Percentiles rank a stretch among this genome's conserved stretches.
These are phyloP conservation scores for Eilema sororculum DNA, from an alignment of 2,888 invertebrate species.

Conservation along the genomic window DNA sequence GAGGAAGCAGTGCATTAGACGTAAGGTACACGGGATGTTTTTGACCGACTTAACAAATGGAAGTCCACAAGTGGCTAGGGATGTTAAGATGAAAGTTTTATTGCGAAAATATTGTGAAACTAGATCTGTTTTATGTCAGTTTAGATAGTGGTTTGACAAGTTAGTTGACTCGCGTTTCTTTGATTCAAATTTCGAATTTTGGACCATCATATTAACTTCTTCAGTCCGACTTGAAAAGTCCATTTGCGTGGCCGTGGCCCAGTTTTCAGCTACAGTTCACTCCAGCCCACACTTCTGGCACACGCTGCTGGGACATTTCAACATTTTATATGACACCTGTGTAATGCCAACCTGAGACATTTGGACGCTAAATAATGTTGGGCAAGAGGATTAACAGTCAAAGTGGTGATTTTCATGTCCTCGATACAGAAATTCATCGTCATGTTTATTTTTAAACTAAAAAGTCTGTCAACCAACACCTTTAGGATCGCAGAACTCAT, in stretches of 20 bases:
- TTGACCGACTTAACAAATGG: slow-evolving; percentile 40
- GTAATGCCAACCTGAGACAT: slow-evolving; percentile 45
- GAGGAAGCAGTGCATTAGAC: slow-evolving; percentile 37
- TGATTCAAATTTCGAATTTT: slow-evolving; percentile 7
- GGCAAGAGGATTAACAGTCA: slow-evolving; percentile 21
- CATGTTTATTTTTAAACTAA: slow-evolving; percentile 18
- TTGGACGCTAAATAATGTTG: slow-evolving; percentile 38
- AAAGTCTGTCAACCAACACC: slow-evolving; percentile 8
- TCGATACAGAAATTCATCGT: slow-evolving; percentile 21
- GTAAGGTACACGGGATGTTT: slow-evolving; percentile 38
- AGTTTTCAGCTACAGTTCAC: slow-evolving; percentile 55
- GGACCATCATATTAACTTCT: slow-evolving; percentile 22
- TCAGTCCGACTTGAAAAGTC: slow-evolving; percentile 23
- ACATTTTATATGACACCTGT: slow-evolving; percentile 62
- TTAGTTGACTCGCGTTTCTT: neutral
- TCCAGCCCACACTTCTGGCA: slow-evolving; percentile 79
- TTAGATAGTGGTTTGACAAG: neutral
- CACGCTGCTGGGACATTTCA: slow-evolving; percentile 59
- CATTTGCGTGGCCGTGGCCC: slow-evolving; percentile 68
- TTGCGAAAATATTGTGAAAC: slow-evolving; percentile 14
- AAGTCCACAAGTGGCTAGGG: slow-evolving; percentile 13
- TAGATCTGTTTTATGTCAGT: slow-evolving; percentile 1
- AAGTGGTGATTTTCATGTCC: slow-evolving; percentile 24
- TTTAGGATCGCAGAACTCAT: neutral
- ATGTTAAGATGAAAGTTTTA: slow-evolving; percentile 13